A percentile compares a stretch with the other conserved stretches of the same genome.
phyloP scores from a whole-genome alignment of 2,888 invertebrate species.

The Macroteleia sp. region DNA sequence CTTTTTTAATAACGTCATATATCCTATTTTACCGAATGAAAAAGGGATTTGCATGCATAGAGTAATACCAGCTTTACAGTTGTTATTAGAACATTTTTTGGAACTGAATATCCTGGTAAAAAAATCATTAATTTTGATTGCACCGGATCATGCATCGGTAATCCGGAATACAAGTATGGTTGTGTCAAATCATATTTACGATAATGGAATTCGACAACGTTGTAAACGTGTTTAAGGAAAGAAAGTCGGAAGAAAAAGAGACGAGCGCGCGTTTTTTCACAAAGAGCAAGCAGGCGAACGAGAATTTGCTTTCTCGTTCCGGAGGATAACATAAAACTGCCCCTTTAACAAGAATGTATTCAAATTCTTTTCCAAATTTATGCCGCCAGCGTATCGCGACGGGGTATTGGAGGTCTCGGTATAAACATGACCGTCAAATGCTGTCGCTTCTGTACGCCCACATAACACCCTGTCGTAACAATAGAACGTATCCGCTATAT shows the following conservation, averaged over 20 bases:
- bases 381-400: slow-evolving; percentile 44
- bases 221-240: slow-evolving; percentile 23
- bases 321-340: slow-evolving; percentile 54
- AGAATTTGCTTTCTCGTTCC: slow-evolving; percentile 41
- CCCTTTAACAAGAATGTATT: slow-evolving; percentile 59
- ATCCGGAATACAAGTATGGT: neutral
- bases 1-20: slow-evolving; percentile 26
- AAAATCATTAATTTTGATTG: slow-evolving; percentile 20
- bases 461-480: slow-evolving; percentile 57
- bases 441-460: slow-evolving; percentile 50
- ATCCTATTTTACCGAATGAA: neutral
- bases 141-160: neutral
- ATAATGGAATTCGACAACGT: slow-evolving; percentile 36
- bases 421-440: slow-evolving; percentile 61
- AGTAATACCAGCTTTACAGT: slow-evolving; percentile 25
- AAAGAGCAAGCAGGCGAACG: slow-evolving; percentile 37
- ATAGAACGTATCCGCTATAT: slow-evolving; percentile 58
- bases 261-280: slow-evolving; percentile 30
- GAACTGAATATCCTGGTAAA: slow-evolving; percentile 5
- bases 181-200: slow-evolving; percentile 21
- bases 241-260: slow-evolving; percentile 10
- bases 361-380: slow-evolving; percentile 58
- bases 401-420: slow-evolving; percentile 49
- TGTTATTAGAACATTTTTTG: slow-evolving; percentile 7
- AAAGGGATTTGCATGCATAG: slow-evolving; percentile 25